Conservation (phyloP, 2,888 invertebrate species). For the Andrena trimmerana region DNA sequence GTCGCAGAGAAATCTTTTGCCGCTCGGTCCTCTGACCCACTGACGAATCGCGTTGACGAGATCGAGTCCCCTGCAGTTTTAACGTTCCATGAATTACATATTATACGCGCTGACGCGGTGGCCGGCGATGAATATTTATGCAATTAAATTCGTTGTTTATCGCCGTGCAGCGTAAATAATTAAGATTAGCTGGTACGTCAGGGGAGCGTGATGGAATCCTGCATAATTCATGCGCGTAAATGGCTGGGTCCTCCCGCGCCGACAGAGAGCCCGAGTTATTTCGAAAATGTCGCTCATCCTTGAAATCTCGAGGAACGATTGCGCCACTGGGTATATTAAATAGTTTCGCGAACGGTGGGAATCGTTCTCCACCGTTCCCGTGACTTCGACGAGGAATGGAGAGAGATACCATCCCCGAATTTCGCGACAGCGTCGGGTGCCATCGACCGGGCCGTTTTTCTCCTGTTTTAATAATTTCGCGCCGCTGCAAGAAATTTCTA, state of each 20-base stretch:
- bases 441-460: neutral
- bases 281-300: constrained; percentile 14
- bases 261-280: neutral
- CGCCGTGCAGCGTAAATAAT: constrained; percentile 34
- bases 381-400: neutral
- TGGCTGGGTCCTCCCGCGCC: neutral
- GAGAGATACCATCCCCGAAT: neutral
- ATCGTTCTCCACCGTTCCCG: neutral
- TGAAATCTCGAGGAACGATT: constrained; percentile 25
- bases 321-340: constrained; percentile 31
- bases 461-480: neutral
- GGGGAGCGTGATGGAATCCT: constrained; percentile 35
- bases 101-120: constrained; percentile 25
- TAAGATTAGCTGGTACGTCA: constrained; percentile 38
- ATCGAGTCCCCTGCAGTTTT: constrained; percentile 41
- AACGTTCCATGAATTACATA: constrained; percentile 54
- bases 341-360: constrained; percentile 12
- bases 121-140: constrained; percentile 42
- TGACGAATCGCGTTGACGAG: constrained; percentile 23
- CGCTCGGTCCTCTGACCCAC: neutral
- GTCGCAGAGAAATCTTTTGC: neutral
- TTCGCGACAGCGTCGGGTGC: neutral
- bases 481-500: constrained; percentile 1
- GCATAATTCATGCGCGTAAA: constrained; percentile 38
- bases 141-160: constrained; percentile 54